Evolutionary conservation across 2,797 vertebrate species (phyloP), one percentile per base, ranked within the genome.

Genomic region (Intellagama lesueurii): DNA sequence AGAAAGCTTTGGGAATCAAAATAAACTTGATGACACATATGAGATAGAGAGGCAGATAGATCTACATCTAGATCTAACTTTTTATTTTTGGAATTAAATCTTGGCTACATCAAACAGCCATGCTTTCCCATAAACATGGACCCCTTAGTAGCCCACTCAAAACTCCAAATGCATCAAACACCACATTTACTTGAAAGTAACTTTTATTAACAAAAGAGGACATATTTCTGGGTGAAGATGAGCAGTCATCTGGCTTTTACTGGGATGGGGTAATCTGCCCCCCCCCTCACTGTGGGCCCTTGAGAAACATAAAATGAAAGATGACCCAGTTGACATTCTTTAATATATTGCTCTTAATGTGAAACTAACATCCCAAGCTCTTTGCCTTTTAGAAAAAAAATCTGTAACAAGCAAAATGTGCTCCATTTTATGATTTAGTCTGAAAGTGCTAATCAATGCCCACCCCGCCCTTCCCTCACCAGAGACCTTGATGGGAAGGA

Each of bases 391-490:
- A 1, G 1, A 8, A n/a, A 28, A 83, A 81, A 80, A 83, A 80
- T 94, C 90, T 66, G 80, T 87, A 78, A 89, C 0, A 6, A 90
- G 91, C 87, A 90, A 91, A 92, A 92, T 52, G 0, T 78, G 70
- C 83, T 0, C 1, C 79, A 77, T 87, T 84, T 90, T 47, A 1
- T 87, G 93, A 35, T 91, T 92, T 73, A 88, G 91, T 86, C 84
- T 87, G 83, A 91, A 88, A 86, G 91, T 91, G 89, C 92, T 94
- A 87, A 96, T 93, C 95, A 91, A 88, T 95, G 89, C 1, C 69
- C 26, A 6, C 11, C 5, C 90, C 82, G 78, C 2, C 35, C 83
- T 32, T 73, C 11, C 88, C 77, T 84, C 83, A 73, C 75, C 94
- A 89, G 16, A 91, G 94, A 90, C 88, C 86, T 81, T 60, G 89